Evolutionary conservation across 2,113 vertebrate species (phyloP), one percentile per base, ranked within the genome.

Genomic region (Zosterops lateralis): DNA sequence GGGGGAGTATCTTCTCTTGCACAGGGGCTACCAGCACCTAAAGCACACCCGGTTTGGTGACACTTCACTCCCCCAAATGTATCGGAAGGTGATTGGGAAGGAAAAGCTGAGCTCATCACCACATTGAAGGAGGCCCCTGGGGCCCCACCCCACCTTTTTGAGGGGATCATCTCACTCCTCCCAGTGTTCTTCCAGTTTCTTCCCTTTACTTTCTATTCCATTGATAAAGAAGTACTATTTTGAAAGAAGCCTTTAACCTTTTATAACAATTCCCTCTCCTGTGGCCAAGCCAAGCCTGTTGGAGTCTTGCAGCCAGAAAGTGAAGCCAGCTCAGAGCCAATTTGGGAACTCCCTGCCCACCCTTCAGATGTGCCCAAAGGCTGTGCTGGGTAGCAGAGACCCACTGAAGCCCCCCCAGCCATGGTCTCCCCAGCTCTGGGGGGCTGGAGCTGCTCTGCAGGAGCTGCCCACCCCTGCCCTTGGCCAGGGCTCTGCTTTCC

Each of bases 261-360:
- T 20, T 47, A 29, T 19, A 53, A 48, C 24, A 44, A n/a, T 40
- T 44, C 16, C 29, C 12, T 68, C 1, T 34, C 57, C 34, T 17
- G 14, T 40, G 24, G n/a, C 48, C 32, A 14, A 67, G 70, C 4
- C 0, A 1, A 50, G 45, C 2, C 0, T 17, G 25, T 36, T 45
- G 56, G 34, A 32, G 32, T 21, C 78, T 71, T 5, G 3, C 57
- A 61, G 47, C 3, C 36, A 19, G 15, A 9, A 65, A 56, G 22
- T 1, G 15, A 67, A 76, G 47, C 22, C 47, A 18, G 9, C 17
- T 72, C 12, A 2, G 53, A n/a, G 20, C 6, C 0, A 0, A 1
- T 21, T 10, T 29, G 21, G 14, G 22, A 45, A 22, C 3, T 68
- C 64, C n/a, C 29, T 83, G 48, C 12, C 62, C 13, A 17, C 1